A percentile compares a stretch with the other conserved stretches of the same genome.
Conservation (phyloP, 2,113 vertebrate genomes). For the Urocolius indicus region DNA sequence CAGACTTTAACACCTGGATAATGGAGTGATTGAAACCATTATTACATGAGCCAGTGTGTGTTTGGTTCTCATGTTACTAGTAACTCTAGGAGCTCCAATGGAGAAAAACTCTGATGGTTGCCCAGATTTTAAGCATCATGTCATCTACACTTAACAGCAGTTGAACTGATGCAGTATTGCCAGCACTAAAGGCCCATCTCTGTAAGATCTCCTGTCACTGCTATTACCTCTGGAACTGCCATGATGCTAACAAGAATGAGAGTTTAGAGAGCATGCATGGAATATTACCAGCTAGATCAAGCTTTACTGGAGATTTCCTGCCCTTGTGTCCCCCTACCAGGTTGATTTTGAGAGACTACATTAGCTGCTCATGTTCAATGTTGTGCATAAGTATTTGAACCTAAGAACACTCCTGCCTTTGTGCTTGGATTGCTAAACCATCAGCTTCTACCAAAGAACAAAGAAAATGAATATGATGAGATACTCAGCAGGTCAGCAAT, state of each 20-base stretch:
- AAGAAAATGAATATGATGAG: constrained; percentile 35
- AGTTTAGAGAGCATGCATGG: neutral
- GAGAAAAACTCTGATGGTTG: neutral
- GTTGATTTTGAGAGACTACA: neutral
- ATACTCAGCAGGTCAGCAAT: constrained; percentile 47
- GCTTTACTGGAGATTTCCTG: neutral
- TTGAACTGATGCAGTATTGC: neutral
- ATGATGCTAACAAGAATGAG: neutral
- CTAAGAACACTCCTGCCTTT: neutral
- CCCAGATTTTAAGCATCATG: neutral
- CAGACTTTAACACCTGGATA: neutral
- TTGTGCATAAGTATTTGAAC: neutral
- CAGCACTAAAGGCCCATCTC: neutral
- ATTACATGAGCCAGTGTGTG: neutral
- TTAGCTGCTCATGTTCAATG: neutral
- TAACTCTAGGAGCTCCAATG: neutral
- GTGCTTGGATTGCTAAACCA: neutral
- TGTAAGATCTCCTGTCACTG: neutral
- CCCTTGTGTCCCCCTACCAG: neutral
- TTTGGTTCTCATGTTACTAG: neutral
- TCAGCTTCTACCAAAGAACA: constrained; percentile 20
- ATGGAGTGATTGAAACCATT: neutral
- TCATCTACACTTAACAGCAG: neutral
- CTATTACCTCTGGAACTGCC: neutral
- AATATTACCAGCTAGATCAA: neutral